phyloP scores from a whole-genome alignment of 2,888 invertebrate genomes.

The Laothoe populi region DNA sequence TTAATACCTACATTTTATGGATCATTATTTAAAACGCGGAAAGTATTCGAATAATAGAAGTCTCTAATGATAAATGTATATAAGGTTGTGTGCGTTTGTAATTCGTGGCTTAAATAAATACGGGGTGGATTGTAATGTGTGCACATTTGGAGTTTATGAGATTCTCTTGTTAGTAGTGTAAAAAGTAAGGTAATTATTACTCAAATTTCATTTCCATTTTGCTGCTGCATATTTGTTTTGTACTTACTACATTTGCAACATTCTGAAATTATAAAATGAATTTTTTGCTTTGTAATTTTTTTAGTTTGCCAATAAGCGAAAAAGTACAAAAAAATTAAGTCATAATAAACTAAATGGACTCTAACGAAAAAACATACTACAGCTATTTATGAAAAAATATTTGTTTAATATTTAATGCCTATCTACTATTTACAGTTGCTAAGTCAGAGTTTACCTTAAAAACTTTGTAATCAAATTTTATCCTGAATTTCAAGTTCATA shows the following conservation, averaged over 20 bases:
- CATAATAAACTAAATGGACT: too few relatives aligned
- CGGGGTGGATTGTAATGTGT: conserved; percentile 34
- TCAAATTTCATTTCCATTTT: conserved; percentile 53
- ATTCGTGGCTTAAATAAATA: conserved; percentile 23
- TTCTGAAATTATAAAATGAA: conserved; percentile 60
- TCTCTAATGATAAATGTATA: conserved; percentile 1
- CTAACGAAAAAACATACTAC: too few relatives aligned
- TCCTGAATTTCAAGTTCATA: too few relatives aligned
- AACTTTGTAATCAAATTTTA: too few relatives aligned
- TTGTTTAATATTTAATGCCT: too few relatives aligned
- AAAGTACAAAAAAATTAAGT: not conserved
- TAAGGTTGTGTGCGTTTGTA: conserved; percentile 14
- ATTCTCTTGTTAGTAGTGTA: conserved; percentile 47
- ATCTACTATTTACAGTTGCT: too few relatives aligned
- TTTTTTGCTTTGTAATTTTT: not conserved
- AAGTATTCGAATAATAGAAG: not conserved
- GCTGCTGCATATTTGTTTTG: conserved; percentile 55
- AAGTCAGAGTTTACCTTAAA: too few relatives aligned
- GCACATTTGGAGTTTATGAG: conserved; percentile 17
- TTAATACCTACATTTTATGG: conserved; percentile 6
- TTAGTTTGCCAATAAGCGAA: not conserved
- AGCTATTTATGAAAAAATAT: too few relatives aligned
- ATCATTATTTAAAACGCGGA: not conserved
- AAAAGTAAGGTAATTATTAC: conserved; percentile 64
- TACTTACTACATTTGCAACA: conserved; percentile 60